These are phyloP conservation scores for Eurytoma californica DNA, from an alignment of 2,888 invertebrate species.

Conservation along the genomic window DNA sequence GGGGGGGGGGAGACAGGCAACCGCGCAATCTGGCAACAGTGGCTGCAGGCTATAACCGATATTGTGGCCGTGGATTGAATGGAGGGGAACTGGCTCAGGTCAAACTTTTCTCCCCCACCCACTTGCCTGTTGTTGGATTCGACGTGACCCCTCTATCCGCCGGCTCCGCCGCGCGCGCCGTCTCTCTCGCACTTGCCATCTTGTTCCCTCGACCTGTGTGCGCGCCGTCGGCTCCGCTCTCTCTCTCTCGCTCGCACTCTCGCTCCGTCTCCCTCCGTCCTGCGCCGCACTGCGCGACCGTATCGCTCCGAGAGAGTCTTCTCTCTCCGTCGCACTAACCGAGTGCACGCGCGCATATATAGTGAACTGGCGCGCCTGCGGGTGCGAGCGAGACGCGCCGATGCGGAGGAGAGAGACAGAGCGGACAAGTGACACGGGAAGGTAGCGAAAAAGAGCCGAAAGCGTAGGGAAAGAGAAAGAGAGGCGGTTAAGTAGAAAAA, in stretches of 20 bases:
- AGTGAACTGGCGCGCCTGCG: conserved; percentile 4
- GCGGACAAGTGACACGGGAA: conserved; percentile 35
- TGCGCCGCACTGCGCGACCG: not conserved
- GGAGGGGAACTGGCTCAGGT: conserved; percentile 75
- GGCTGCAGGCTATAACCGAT: conserved; percentile 72
- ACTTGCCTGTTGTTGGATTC: conserved; percentile 55
- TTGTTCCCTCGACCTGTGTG: conserved; percentile 6
- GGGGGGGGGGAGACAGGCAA: conserved; percentile 41
- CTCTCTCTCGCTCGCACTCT: conserved; percentile 48
- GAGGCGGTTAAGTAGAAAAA: conserved; percentile 43
- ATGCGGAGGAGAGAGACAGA: conserved; percentile 52
- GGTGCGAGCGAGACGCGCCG: conserved; percentile 34
- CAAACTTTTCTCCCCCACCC: conserved; percentile 70
- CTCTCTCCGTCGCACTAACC: conserved; percentile 12
- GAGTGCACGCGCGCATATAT: not conserved
- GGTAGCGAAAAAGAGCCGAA: conserved; percentile 46
- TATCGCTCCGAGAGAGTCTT: not conserved
- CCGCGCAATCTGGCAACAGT: conserved; percentile 55
- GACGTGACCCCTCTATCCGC: conserved; percentile 62
- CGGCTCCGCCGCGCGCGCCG: conserved; percentile 48
- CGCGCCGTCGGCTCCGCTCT: not conserved
- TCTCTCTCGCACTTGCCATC: conserved; percentile 17
- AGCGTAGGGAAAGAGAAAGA: conserved; percentile 51
- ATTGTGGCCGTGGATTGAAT: conserved; percentile 73
- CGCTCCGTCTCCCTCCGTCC: conserved; percentile 11